Evolutionary conservation across 2,888 invertebrate genomes (phyloP).

Genomic region (Trachelus tabidus): DNA sequence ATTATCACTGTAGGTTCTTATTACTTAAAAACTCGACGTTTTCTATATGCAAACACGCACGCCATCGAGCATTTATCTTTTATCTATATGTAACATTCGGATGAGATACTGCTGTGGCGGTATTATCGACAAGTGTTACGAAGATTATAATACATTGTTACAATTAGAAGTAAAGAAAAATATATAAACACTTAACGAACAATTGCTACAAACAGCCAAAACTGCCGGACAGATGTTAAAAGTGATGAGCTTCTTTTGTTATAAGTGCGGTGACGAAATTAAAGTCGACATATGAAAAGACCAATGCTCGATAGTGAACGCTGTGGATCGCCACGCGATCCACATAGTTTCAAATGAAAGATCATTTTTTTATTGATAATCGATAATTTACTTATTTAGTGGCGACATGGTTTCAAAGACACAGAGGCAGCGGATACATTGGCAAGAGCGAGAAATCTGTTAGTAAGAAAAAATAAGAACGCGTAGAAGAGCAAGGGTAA

Average conservation of each 20-base stretch:
- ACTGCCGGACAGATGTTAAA: neutral
- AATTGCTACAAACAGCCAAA: neutral
- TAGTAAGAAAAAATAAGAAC: constrained; percentile 30
- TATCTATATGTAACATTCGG: neutral
- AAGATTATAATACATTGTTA: neutral
- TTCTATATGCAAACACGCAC: constrained; percentile 15
- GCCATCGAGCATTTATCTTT: neutral
- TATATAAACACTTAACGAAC: neutral
- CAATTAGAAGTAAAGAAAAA: neutral
- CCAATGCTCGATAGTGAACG: neutral
- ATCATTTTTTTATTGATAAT: constrained; percentile 4
- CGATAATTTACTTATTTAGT: constrained; percentile 18
- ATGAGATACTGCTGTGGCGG: neutral
- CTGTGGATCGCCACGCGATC: neutral
- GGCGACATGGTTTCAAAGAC: constrained; percentile 32
- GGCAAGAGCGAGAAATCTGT: constrained; percentile 37
- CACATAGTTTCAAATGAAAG: neutral
- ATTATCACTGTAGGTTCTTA: neutral
- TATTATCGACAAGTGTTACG: neutral
- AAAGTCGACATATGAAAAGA: neutral
- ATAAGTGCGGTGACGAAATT: neutral
- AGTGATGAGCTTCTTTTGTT: neutral
- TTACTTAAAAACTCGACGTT: constrained; percentile 8
- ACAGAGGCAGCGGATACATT: constrained; percentile 32
- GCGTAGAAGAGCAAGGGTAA: neutral